A percentile compares a stretch with the other conserved stretches of the same genome.
phyloP scores from a whole-genome alignment of 2,888 invertebrate genomes.

The Dimorphilus gyrociliatus region DNA sequence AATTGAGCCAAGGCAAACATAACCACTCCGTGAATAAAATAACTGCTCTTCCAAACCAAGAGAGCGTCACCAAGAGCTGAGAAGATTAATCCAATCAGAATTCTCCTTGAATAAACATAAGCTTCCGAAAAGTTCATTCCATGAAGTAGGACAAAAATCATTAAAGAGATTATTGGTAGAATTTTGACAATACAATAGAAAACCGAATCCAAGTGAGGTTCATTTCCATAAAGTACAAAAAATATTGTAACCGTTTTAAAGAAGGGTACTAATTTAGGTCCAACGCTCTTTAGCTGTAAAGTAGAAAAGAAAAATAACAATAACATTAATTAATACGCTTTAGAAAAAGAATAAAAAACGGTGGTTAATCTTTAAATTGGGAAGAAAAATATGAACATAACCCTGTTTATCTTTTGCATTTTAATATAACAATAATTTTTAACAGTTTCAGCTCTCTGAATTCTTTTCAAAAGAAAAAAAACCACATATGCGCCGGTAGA shows the following conservation, averaged over 20 bases:
- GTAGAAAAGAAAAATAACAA: background rate
- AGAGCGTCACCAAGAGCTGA: constrained; percentile 64
- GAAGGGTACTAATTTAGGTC: constrained; percentile 63
- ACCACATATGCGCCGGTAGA: too few relatives aligned
- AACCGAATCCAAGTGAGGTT: constrained; percentile 46
- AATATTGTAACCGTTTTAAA: constrained; percentile 66
- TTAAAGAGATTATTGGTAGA: constrained; percentile 61
- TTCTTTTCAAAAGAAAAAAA: too few relatives aligned
- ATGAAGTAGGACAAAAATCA: constrained; percentile 57
- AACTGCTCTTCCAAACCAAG: constrained; percentile 28
- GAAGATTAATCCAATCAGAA: constrained; percentile 57
- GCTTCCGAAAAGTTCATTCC: constrained; percentile 50
- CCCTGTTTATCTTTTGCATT: too few relatives aligned
- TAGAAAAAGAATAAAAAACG: too few relatives aligned
- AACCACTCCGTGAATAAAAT: constrained; percentile 57
- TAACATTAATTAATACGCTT: too few relatives aligned
- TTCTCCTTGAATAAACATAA: constrained; percentile 53
- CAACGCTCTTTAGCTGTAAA: constrained; percentile 35
- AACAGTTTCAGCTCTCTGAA: too few relatives aligned
- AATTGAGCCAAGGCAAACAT: constrained; percentile 55
- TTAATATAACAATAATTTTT: too few relatives aligned
- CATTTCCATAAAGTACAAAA: constrained; percentile 49
- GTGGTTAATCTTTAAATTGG: too few relatives aligned
- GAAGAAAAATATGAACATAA: too few relatives aligned
- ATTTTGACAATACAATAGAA: constrained; percentile 42